Conservation (phyloP, 53 echinoderm and acorn worm species). For the Echinarachnius parma region DNA sequence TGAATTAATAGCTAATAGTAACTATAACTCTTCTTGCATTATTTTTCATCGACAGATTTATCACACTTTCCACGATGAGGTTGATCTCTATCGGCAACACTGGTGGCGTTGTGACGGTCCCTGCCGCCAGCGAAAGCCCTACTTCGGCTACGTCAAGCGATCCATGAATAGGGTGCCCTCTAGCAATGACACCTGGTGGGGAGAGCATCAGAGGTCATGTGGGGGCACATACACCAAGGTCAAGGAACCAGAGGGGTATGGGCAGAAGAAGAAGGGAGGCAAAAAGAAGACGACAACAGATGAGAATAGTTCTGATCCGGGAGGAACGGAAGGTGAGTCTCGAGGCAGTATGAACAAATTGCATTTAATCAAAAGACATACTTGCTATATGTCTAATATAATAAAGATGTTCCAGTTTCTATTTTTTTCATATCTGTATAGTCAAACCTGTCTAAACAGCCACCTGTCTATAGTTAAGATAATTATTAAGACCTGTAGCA, state of each 20-base stretch:
- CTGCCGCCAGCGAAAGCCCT: constrained; percentile 72
- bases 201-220: constrained; percentile 73
- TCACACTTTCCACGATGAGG: constrained; percentile 96
- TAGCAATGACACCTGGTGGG: constrained; percentile 82
- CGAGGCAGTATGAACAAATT: no score
- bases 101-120: constrained; percentile 96
- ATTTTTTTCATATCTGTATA: no score
- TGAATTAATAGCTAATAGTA: no score
- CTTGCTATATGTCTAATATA: no score
- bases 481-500: no score
- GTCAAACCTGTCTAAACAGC: no score
- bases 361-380: no score
- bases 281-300: constrained; percentile 59
- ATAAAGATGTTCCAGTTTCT: no score
- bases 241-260: constrained; percentile 92
- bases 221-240: constrained; percentile 88
- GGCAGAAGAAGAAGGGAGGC: constrained; percentile 61
- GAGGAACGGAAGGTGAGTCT: constrained; percentile 26
- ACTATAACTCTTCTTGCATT: no score
- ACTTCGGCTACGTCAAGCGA: constrained; percentile 79
- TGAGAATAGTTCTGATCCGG: constrained; percentile 7
- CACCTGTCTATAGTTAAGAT: no score
- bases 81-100: constrained; percentile 89
- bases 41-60: constrained; percentile 66
- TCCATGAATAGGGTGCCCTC: constrained; percentile 83